These are phyloP conservation scores for Rhadina sibilatrix DNA, from an alignment of 2,113 vertebrate genomes.

Conservation along the genomic window DNA sequence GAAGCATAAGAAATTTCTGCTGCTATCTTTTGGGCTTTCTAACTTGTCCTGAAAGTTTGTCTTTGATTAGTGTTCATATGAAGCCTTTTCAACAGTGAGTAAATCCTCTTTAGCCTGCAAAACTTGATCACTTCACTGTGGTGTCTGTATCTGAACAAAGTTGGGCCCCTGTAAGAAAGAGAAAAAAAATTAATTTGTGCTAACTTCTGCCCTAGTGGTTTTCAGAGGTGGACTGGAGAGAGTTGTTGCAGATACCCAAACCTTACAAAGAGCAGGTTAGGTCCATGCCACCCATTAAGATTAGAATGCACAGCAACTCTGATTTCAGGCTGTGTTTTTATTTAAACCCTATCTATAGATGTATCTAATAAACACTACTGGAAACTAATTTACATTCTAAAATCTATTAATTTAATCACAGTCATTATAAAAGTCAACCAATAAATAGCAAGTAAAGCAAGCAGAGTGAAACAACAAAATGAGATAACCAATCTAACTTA, in stretches of 20 bases:
- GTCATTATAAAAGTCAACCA: slow-evolving; percentile 51
- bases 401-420: slow-evolving; percentile 70
- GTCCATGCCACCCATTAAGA: slow-evolving; percentile 15
- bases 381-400: slow-evolving; percentile 65
- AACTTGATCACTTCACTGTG: neutral
- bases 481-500: slow-evolving; percentile 66
- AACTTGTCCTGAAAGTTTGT: neutral
- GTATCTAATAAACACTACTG: slow-evolving; percentile 60
- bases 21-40: neutral
- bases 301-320: slow-evolving; percentile 43
- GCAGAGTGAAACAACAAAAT: slow-evolving; percentile 63
- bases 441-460: slow-evolving; percentile 68
- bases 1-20: neutral
- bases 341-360: slow-evolving; percentile 56
- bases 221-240: neutral
- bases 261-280: neutral
- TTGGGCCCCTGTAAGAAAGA: neutral
- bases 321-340: slow-evolving; percentile 59
- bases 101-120: neutral
- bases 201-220: neutral
- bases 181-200: neutral
- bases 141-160: neutral
- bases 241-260: neutral
- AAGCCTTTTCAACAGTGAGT: neutral
- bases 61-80: neutral